Conservation (phyloP, 35 echinoderm and acorn worm species). For the Eucidaris tribuloides region DNA sequence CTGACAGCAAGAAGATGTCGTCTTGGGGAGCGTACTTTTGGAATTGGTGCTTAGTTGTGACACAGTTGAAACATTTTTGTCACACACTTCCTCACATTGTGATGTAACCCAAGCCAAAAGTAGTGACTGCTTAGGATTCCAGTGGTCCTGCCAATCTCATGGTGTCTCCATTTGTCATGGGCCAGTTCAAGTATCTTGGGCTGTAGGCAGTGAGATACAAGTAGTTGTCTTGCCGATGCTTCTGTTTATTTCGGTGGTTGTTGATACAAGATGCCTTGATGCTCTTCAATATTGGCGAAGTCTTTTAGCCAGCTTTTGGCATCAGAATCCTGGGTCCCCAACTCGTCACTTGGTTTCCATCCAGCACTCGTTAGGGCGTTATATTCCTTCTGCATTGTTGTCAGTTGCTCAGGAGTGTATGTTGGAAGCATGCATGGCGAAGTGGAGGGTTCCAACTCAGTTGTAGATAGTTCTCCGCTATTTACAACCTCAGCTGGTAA, state of each 20-base stretch:
- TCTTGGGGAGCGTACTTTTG: background rate
- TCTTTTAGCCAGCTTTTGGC: conserved; percentile 15
- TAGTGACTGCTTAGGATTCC: background rate
- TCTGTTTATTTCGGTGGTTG: too few species aligned
- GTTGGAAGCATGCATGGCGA: background rate
- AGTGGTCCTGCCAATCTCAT: conserved; percentile 31
- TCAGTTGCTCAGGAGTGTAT: background rate
- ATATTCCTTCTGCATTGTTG: conserved; percentile 14
- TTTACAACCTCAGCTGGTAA: too few species aligned
- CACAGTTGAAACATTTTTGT: too few species aligned
- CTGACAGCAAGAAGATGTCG: conserved; percentile 34
- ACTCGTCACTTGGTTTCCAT: background rate
- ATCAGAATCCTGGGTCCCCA: background rate
- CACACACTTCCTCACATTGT: conserved; percentile 2
- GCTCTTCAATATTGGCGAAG: background rate
- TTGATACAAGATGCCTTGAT: background rate
- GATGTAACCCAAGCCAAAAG: conserved; percentile 57
- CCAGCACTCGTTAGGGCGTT: background rate
- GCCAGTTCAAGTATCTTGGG: too few species aligned
- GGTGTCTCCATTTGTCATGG: conserved; percentile 71
- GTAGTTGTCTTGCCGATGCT: too few species aligned
- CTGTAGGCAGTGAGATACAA: too few species aligned
- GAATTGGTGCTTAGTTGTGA: conserved; percentile 30
- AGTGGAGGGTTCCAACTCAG: too few species aligned
- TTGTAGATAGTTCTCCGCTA: too few species aligned